These are phyloP conservation scores for Ochropleura leucogaster DNA, from an alignment of 2,888 invertebrate species.

Conservation along the genomic window DNA sequence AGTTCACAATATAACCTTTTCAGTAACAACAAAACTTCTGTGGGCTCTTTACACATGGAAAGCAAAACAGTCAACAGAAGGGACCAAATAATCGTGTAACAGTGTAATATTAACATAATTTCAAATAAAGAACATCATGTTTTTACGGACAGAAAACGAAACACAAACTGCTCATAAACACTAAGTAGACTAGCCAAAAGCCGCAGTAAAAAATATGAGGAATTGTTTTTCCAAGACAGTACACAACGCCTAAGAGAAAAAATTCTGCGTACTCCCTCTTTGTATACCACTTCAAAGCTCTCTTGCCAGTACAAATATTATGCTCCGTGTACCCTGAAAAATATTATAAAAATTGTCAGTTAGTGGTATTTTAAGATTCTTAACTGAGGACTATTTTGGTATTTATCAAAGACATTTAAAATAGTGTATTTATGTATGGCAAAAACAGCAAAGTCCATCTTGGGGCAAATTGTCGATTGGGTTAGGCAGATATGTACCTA, in stretches of 20 bases:
- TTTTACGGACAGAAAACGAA: slow-evolving; percentile 68
- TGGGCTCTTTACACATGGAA: background rate
- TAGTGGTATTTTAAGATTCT: too few species aligned
- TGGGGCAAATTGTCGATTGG: background rate
- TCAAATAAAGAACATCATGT: background rate
- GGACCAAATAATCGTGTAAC: slow-evolving; percentile 16
- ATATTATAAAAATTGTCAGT: background rate
- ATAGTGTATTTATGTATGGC: background rate
- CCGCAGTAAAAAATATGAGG: slow-evolving; percentile 67
- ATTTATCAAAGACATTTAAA: too few species aligned
- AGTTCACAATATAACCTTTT: background rate
- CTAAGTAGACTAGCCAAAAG: slow-evolving; percentile 64
- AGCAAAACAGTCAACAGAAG: background rate
- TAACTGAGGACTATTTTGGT: too few species aligned
- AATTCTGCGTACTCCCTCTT: background rate
- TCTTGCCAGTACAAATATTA: slow-evolving; percentile 66
- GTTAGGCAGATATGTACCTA: too few species aligned
- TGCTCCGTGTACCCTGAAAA: slow-evolving; percentile 70
- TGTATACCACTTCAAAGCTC: slow-evolving; percentile 50
- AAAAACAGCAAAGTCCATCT: background rate
- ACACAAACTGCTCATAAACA: slow-evolving; percentile 67
- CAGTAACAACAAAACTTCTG: background rate
- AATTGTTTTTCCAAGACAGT: slow-evolving; percentile 52
- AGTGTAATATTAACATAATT: background rate
- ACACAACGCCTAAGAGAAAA: slow-evolving; percentile 1